Base-by-base conservation (phyloP, 2,113 vertebrate species). In the Chloropsis cyanopogon region DNA sequence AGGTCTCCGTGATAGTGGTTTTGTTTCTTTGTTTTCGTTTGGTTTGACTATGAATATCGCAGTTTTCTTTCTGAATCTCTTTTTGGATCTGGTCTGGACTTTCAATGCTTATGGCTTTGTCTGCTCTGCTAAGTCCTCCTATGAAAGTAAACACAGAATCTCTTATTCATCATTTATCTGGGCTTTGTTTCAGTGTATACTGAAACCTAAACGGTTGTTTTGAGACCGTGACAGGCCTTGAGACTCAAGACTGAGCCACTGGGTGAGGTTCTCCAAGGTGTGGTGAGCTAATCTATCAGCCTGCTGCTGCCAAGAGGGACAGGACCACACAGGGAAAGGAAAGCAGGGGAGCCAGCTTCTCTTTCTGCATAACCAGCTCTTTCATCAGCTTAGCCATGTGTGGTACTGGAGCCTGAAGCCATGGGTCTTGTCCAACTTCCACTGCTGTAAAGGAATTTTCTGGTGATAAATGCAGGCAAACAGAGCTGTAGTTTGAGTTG, bases 201-300 rank as follows among this genome's bases (percentile, higher is more conserved):
- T 77, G 96, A 93, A 92, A 88, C 69, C 49, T 83, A 11, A 69
- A 8, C 79, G 80, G 11, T 46, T 83, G 33, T 70, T 92, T 61
- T 59, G 83, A 88, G 94, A 56, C 86, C 15, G 5, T 60, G 72
- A 69, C 72, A 78, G 39, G 86, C 68, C 80, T 64, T 56, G 77
- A 94, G 88, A 28, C 79, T 95, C 42, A 8, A 47, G 42, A 39
- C 75, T 80, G 39, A 66, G 53, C 46, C 76, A 72, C 7, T 71
- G 88, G 83, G 86, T 90, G 83, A 95, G 94, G 86, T 92, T 86
- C 54, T 64, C 10, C 65, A 75, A 95, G 90, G 90, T 90, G 85
- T 79, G 88, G 90, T 82, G 82, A 93, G 81, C 78, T 85, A 35
- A 73, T 75, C 81, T 59, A 15, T 39, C 39, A 84, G 18, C 47